Conservation (phyloP, 2,888 invertebrate genomes). For the Invenusta paracnida region DNA sequence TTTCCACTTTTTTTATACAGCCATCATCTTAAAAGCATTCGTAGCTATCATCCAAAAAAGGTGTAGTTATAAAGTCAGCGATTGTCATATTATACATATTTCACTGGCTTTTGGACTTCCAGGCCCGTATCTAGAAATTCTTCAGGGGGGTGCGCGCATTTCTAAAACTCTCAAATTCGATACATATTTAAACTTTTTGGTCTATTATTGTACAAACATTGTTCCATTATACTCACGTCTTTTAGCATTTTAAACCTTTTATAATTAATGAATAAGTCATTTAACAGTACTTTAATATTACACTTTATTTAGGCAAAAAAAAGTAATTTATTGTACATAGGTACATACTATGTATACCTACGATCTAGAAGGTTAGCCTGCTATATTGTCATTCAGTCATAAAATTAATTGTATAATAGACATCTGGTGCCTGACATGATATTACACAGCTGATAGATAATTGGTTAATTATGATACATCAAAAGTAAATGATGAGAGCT, state of each 20-base stretch:
- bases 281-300: background rate
- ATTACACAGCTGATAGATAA: background rate
- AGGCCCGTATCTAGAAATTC: background rate
- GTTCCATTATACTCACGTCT: constrained; percentile 7
- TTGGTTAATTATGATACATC: constrained; percentile 8
- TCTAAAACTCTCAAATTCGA: background rate
- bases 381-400: background rate
- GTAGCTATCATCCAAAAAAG: no score
- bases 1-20: no score
- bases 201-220: constrained; percentile 15
- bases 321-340: background rate
- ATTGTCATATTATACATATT: no score
- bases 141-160: background rate
- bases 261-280: constrained; percentile 18
- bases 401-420: background rate
- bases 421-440: background rate
- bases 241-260: constrained; percentile 8
- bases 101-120: no score
- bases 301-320: background rate
- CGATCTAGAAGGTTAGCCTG: background rate
- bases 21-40: no score
- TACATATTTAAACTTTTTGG: background rate
- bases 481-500: background rate
- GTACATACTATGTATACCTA: background rate
- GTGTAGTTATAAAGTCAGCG: no score